Conservation (phyloP, 2,113 vertebrate genomes). For the Neotragus pygmaeus region DNA sequence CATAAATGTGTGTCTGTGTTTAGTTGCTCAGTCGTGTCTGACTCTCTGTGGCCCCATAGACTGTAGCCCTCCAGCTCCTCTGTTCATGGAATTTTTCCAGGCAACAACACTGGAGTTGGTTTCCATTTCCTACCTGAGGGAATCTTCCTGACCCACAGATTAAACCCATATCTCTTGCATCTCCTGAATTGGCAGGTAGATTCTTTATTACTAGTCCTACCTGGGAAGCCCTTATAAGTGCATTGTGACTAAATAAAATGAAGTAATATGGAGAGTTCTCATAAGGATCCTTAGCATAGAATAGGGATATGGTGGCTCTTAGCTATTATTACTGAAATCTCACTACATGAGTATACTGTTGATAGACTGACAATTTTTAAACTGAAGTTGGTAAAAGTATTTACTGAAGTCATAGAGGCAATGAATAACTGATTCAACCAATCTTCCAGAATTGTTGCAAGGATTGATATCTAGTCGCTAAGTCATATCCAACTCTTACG, state of each 20-base stretch:
- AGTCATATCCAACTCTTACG: rapidly evolving
- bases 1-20: not conserved
- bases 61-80: not conserved
- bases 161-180: not conserved
- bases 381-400: not conserved
- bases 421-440: not conserved
- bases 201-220: not conserved
- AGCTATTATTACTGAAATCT: not conserved
- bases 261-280: not conserved
- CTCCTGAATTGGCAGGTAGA: not conserved
- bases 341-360: too few species aligned
- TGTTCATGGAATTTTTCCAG: not conserved
- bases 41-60: not conserved
- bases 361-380: not conserved
- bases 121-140: not conserved
- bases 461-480: not conserved
- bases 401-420: not conserved
- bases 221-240: not conserved
- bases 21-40: not conserved
- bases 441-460: not conserved
- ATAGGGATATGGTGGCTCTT: not conserved
- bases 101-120: not conserved
- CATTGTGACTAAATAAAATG: not conserved
- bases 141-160: not conserved
- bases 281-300: not conserved